Percentiles rank a stretch among this genome's conserved stretches.
Evolutionary conservation across 2,113 vertebrate genomes (phyloP).

Genomic region (Oncorhynchus masou): DNA sequence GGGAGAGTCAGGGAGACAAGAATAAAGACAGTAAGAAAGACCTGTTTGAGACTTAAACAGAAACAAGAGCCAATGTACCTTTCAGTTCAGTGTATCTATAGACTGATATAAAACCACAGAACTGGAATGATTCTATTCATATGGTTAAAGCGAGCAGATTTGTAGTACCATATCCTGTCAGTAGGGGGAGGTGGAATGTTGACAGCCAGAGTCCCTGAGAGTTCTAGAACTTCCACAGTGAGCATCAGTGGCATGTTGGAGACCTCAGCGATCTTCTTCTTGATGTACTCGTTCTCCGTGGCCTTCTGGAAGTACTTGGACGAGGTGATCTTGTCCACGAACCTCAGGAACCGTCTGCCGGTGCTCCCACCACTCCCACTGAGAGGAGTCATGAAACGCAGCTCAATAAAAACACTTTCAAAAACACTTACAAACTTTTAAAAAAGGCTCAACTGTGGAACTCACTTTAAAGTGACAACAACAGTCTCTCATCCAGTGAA

Average conservation of each 20-base stretch:
- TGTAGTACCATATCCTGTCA: conserved; percentile 76
- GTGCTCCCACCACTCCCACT: conserved; percentile 72
- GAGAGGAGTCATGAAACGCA: neutral
- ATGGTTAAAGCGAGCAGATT: conserved; percentile 47
- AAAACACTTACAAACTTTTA: too few species aligned
- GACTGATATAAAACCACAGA: too few species aligned
- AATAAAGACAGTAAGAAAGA: neutral
- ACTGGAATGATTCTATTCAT: too few species aligned
- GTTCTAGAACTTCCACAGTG: conserved; percentile 82
- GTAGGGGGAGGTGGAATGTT: conserved; percentile 85
- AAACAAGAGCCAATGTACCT: too few species aligned
- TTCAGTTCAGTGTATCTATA: too few species aligned
- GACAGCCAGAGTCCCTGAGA: conserved; percentile 78
- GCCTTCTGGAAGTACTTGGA: conserved; percentile 88
- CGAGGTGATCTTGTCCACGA: conserved; percentile 85
- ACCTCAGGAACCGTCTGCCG: conserved; percentile 78
- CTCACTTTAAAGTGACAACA: too few species aligned
- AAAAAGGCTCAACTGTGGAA: too few species aligned
- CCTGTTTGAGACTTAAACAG: neutral
- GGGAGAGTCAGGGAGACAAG: neutral
- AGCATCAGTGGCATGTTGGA: conserved; percentile 84
- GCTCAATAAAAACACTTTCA: too few species aligned
- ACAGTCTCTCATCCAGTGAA: too few species aligned
- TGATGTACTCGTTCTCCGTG: conserved; percentile 85
- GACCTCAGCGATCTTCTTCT: conserved; percentile 85